Conservation (phyloP, 2,113 vertebrate species). For the Empidonax alnorum region DNA sequence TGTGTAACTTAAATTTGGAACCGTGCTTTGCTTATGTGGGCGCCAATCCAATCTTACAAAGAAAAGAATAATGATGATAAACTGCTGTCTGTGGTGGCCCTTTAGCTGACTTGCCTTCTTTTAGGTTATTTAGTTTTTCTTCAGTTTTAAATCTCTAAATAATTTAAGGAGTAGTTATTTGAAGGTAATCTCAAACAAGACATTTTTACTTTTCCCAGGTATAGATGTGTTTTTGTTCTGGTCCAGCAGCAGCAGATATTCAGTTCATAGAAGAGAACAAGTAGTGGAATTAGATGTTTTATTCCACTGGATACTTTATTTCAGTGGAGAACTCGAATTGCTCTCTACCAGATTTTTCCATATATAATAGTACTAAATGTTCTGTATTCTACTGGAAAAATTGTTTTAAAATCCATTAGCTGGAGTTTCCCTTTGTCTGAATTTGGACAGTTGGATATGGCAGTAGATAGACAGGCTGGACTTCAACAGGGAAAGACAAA, state of each 20-base stretch:
- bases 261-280: background rate
- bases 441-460: conserved; percentile 19
- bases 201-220: background rate
- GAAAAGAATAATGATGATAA: background rate
- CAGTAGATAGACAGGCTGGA: background rate
- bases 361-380: background rate
- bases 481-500: conserved; percentile 17
- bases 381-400: conserved; percentile 29
- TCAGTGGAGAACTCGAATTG: background rate
- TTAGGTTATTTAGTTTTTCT: background rate
- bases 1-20: background rate
- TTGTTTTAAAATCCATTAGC: background rate
- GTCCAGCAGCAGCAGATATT: background rate
- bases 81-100: background rate
- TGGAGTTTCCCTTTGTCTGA: background rate
- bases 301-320: background rate
- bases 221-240: background rate
- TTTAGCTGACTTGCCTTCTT: background rate
- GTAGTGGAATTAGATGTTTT: background rate
- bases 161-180: background rate
- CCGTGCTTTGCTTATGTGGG: background rate
- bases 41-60: background rate
- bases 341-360: conserved; percentile 1
- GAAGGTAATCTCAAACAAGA: background rate
- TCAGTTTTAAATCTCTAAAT: background rate